Conservation (phyloP, 2,113 vertebrate genomes). For the Rattus norvegicus region GRCr8 NC_086036.1:40804501-40805000, state of each 20-base stretch:
- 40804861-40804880: neutral
- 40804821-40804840: neutral
- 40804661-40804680: neutral
- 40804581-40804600: neutral
- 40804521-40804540: neutral
- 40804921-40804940: neutral
- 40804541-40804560: neutral
- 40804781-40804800: neutral
- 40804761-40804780: neutral
- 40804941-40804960: neutral
- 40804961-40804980: neutral
- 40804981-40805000: neutral
- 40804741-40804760: neutral
- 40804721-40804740: neutral
- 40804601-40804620: neutral
- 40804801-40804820: neutral
- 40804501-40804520: neutral
- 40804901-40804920: neutral
- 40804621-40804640: neutral
- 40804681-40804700: neutral
- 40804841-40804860: slow-evolving; percentile 32
- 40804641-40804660: neutral
- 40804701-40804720: neutral
- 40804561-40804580: neutral
- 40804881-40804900: neutral